Evolutionary conservation across 2,888 invertebrate genomes (phyloP).

Genomic region (Lepetodrilus schrolli): DNA sequence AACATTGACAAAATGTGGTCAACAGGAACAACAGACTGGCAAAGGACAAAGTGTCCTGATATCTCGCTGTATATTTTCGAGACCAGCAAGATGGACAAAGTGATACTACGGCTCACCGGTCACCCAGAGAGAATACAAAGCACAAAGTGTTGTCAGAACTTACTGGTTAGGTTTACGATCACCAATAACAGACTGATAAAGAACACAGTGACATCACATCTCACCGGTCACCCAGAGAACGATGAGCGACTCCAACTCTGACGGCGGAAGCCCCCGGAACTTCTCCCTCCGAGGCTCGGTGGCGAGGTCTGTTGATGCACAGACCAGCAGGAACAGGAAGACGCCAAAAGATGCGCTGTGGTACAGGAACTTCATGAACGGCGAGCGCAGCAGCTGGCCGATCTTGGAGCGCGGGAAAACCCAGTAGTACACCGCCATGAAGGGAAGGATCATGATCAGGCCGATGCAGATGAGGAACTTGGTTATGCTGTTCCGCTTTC

Average conservation of each 20-base stretch:
- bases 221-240: conserved; percentile 78
- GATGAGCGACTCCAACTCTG: conserved; percentile 77
- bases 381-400: conserved; percentile 77
- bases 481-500: conserved; percentile 75
- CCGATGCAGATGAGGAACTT: conserved; percentile 76
- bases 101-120: too few species aligned
- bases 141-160: too few species aligned
- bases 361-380: conserved; percentile 79
- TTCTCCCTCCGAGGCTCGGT: conserved; percentile 60
- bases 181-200: too few species aligned
- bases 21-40: too few species aligned
- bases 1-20: too few species aligned
- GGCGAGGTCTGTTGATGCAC: conserved; percentile 76
- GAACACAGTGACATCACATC: too few species aligned
- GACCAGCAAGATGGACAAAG: too few species aligned
- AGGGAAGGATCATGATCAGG: conserved; percentile 76
- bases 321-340: conserved; percentile 77
- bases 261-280: conserved; percentile 77
- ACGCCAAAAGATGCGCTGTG: conserved; percentile 79
- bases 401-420: conserved; percentile 77
- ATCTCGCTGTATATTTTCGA: too few species aligned
- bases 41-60: too few species aligned
- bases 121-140: too few species aligned
- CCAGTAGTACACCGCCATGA: conserved; percentile 77
- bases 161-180: too few species aligned